Percentiles rank a stretch among this genome's conserved stretches.
Conservation (phyloP, 2,888 invertebrate species). For the Agriopis aurantiaria region DNA sequence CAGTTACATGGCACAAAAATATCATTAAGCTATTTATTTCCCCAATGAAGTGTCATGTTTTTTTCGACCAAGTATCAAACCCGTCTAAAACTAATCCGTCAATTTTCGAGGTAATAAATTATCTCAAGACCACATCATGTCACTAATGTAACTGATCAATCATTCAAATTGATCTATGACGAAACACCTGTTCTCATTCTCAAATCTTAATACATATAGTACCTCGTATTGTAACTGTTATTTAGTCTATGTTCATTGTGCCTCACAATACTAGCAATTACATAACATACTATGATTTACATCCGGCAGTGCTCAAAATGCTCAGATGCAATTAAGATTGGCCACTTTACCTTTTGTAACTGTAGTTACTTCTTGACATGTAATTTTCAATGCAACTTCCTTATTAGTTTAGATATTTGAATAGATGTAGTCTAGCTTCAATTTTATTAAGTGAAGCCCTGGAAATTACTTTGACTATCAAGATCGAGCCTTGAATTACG, state of each 20-base stretch:
- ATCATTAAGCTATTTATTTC: neutral
- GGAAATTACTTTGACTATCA: constrained; percentile 26
- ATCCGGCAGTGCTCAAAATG: constrained; percentile 35
- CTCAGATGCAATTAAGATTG: constrained; percentile 41
- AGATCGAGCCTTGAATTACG: constrained; percentile 5
- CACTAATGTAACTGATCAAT: constrained; percentile 43
- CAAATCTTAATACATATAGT: neutral
- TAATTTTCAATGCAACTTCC: constrained; percentile 34
- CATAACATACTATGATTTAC: constrained; percentile 34
- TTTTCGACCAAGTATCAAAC: constrained; percentile 8
- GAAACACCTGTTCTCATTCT: constrained; percentile 32
- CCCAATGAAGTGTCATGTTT: constrained; percentile 4
- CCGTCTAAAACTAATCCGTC: constrained; percentile 23
- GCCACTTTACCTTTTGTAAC: constrained; percentile 25
- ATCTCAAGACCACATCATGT: constrained; percentile 39
- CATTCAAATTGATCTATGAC: constrained; percentile 43
- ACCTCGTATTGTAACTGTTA: neutral
- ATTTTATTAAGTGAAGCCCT: constrained; percentile 27
- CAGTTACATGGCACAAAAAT: neutral
- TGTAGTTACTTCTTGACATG: constrained; percentile 31
- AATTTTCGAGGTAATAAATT: constrained; percentile 34
- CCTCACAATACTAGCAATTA: constrained; percentile 29
- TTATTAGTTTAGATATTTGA: constrained; percentile 28
- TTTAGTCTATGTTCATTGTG: neutral
- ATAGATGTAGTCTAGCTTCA: constrained; percentile 16